Base-by-base conservation (phyloP, 2,888 invertebrate genomes). In the Psylliodes chrysocephalus region DNA sequence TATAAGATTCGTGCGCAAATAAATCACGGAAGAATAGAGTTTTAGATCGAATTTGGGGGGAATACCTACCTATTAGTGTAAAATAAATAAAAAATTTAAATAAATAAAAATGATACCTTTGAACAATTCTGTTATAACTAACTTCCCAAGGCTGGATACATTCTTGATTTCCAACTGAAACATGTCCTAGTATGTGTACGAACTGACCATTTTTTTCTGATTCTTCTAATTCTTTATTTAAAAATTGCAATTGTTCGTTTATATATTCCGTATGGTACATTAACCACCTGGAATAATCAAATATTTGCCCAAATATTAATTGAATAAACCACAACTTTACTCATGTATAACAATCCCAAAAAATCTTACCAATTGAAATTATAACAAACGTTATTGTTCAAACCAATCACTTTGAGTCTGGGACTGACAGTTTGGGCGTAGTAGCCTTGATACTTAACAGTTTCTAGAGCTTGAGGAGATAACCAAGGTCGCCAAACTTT, bases 161-260 rank as follows among this genome's bases (percentile, higher is more conserved):
- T 68, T 90, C 89, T n/a, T 82, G 77, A 1, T 86, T 85, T 5
- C 93, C 93, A 0, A 92, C 88, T 0, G 94, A 94, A 47, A 96
- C 88, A 75, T 97, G 96, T 0, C 90, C 87, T 19, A 96, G 81
- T 47, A 97, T 90, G 76, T 96, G 95, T 0, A 96, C 96, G 76
- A 71, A 72, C 77, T 95, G 93, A 0, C 86, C 86, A 1, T 86
- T 86, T 40, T 81, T 75, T 79, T 97, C 80, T 2, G 80, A 78
- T 51, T 73, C 64, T 18, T 56, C 42, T 28, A 81, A 65, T 38
- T 75, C 73, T 4, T 71, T 62, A 22, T 91, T 87, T 38, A 97
- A 80, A 95, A 96, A 97, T 55, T 89, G 86, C 57, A 97, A 83
- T 79, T 95, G 93, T 8, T 85, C 88, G 66, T 89, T 88, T 0